Percentiles rank a stretch among this genome's conserved stretches.
Evolutionary conservation across 2,113 vertebrate species (phyloP).

Genomic region (Haemorhous mexicanus): DNA sequence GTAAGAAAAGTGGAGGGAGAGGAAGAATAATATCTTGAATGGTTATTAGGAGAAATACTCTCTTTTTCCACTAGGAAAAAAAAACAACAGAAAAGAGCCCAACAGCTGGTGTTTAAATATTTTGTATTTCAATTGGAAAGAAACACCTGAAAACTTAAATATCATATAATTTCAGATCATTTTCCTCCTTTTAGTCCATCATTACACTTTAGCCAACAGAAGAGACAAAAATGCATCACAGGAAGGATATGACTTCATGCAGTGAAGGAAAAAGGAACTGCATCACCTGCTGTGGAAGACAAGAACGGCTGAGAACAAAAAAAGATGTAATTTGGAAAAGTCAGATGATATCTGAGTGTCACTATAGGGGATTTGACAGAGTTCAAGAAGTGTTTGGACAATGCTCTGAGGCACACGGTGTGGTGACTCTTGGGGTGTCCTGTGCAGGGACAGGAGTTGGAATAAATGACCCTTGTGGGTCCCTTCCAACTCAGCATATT

Average conservation of each 20-base stretch:
- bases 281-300: neutral
- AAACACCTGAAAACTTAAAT: neutral
- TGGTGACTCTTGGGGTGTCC: neutral
- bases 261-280: neutral
- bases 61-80: neutral
- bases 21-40: neutral
- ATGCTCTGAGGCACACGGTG: neutral
- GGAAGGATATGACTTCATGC: neutral
- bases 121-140: neutral
- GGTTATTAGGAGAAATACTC: neutral
- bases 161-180: neutral
- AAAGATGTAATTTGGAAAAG: neutral
- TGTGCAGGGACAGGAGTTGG: neutral
- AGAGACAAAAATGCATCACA: neutral
- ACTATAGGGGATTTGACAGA: neutral
- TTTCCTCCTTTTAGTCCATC: neutral
- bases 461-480: neutral
- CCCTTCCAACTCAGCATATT: neutral
- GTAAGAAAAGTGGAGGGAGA: neutral
- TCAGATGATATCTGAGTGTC: neutral
- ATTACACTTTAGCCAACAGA: neutral
- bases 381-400: neutral
- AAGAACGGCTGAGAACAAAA: neutral
- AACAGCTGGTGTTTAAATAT: neutral
- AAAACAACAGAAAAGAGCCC: rapidly evolving